Base-by-base conservation (phyloP, 53 echinoderm and acorn worm genomes). In the Echinarachnius parma region DNA sequence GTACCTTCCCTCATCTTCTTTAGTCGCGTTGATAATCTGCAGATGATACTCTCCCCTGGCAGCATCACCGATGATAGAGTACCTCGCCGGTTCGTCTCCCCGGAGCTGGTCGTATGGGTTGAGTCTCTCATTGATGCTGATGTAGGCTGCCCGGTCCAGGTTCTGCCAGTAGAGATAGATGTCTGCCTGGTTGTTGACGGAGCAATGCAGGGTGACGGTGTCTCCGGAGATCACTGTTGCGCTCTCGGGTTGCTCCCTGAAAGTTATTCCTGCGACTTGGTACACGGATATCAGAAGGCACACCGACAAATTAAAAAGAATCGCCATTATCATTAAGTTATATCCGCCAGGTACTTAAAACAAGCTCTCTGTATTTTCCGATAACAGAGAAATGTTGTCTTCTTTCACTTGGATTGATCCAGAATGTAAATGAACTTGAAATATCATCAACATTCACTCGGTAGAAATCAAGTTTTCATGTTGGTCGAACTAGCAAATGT, bases 1-100 rank as follows among this genome's bases (percentile, higher is more conserved):
- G 39, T 87, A 92, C 20, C 78, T 37, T 4, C 83, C 79, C 25
- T 62, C 86, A 45, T 92, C 87, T 3, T 25, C 61, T 44, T 71
- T 74, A 13, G 64, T 60, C 10, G 78, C 68, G 34, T 80, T 61
- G 10, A 47, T 63, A 18, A 92, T 92, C 65, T 34, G 42, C 2
- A 92, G 81, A 37, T 81, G 60, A 47, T 87, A 92, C 48, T 92
- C 87, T 1, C 92, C 92, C 22, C 70, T 62, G 8, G 62, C 77
- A 9, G 42, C 57, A 21, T 92, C 65, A 3, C 92, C 92, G 0
- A 84, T 59, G 21, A 92, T 76, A 18, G 46, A 34, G 37, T 84
- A 74, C 29, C 87, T 62, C n/a, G 35, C 22, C 16, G 19, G 14
- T 1, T 25, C 49, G 21, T 75, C 79, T 31, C 64, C 54, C 7